phyloP scores from a whole-genome alignment of 53 echinoderm and acorn worm species.

The Luidia sarsii region DNA sequence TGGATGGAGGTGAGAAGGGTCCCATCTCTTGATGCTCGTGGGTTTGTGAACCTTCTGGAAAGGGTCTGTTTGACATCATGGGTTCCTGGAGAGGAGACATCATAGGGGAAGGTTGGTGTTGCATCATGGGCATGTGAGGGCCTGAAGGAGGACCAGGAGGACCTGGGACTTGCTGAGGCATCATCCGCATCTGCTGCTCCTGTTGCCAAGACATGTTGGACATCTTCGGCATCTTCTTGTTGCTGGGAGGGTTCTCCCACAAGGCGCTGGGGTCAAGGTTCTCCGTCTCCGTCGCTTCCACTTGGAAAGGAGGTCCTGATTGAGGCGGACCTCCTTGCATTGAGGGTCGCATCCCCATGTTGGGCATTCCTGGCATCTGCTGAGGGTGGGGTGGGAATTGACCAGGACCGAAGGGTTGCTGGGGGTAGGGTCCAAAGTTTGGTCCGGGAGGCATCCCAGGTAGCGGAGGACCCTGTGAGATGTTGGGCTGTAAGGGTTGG shows the following conservation, averaged over 20 bases:
- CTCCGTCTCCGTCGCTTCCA: slow-evolving; percentile 93
- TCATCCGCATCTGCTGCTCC: slow-evolving; percentile 72
- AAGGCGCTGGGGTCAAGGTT: slow-evolving; percentile 96
- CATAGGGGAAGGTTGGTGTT: slow-evolving; percentile 59
- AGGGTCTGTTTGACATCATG: slow-evolving; percentile 66
- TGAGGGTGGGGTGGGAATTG: slow-evolving; percentile 85
- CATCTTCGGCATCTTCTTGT: slow-evolving; percentile 78
- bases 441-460: slow-evolving; percentile 83
- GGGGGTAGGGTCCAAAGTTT: slow-evolving; percentile 81
- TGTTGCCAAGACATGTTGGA: slow-evolving; percentile 72
- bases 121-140: slow-evolving; percentile 63
- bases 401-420: slow-evolving; percentile 71
- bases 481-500: slow-evolving; percentile 86
- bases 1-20: slow-evolving; percentile 69
- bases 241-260: slow-evolving; percentile 95
- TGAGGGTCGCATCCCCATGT: slow-evolving; percentile 82
- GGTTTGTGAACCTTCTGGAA: slow-evolving; percentile 41
- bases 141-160: too few relatives aligned
- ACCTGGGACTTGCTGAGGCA: slow-evolving; percentile 59
- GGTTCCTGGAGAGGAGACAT: slow-evolving; percentile 63
- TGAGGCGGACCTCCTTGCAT: slow-evolving; percentile 63
- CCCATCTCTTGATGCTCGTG: slow-evolving; percentile 50
- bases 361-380: slow-evolving; percentile 62
- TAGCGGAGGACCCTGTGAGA: slow-evolving; percentile 68
- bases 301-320: slow-evolving; percentile 61